phyloP scores from a whole-genome alignment of 37 sponge, comb jelly and placozoan genomes.

The Chondrilla cf. caribensis region DNA sequence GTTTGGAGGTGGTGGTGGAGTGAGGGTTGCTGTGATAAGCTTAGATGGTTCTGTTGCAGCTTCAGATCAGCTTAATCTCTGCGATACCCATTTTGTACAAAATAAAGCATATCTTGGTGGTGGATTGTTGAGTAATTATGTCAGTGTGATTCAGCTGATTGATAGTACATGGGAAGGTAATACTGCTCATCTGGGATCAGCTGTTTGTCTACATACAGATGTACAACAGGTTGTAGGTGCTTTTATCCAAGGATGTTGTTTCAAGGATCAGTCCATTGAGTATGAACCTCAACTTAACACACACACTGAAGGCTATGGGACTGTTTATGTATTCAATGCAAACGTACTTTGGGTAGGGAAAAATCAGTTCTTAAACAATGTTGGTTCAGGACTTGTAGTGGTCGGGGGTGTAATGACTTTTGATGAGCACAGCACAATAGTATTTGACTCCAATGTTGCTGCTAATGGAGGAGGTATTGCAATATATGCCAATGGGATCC shows the following conservation, averaged over 20 bases:
- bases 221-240: not conserved
- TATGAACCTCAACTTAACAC: not conserved
- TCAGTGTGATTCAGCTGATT: not conserved
- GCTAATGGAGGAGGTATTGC: slow-evolving; percentile 3
- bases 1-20: slow-evolving; percentile 10
- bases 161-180: not conserved
- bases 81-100: not conserved
- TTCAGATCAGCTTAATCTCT: too few relatives aligned
- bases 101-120: slow-evolving; percentile 9
- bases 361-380: not conserved
- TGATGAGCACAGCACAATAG: not conserved
- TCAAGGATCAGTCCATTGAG: not conserved
- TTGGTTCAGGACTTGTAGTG: not conserved
- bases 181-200: slow-evolving; percentile 8
- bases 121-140: slow-evolving; percentile 17
- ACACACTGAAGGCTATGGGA: not conserved
- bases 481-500: not conserved
- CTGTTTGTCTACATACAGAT: not conserved
- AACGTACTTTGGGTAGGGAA: not conserved
- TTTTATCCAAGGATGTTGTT: not conserved
- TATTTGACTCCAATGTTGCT: not conserved
- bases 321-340: not conserved
- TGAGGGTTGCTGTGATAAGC: not conserved
- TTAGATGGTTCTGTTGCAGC: not conserved
- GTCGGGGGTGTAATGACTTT: not conserved